Conservation (phyloP, 30 jellyfish, hydroid and myxozoan genomes). For the Aurelia aurita complex sp. Pacific region DNA sequence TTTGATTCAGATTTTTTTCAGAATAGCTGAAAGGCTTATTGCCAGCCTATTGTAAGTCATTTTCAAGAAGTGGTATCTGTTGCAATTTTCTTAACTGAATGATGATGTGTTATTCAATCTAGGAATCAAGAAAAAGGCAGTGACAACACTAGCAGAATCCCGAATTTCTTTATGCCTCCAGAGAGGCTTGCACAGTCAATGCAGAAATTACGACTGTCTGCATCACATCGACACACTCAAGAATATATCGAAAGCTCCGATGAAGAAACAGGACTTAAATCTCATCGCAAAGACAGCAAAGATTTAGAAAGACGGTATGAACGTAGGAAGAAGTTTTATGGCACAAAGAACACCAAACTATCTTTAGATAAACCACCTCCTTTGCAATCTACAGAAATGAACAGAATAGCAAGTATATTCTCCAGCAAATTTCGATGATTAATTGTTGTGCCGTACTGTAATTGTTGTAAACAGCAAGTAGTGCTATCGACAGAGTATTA, state of each 20-base stretch:
- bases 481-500: too few species aligned
- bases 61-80: too few species aligned
- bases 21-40: too few species aligned
- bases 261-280: background rate
- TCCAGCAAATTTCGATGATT: slow-evolving; percentile 15
- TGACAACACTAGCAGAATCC: slow-evolving; percentile 17
- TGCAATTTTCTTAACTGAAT: background rate
- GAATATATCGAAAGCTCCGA: background rate
- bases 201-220: slow-evolving; percentile 71
- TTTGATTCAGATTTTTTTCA: too few species aligned
- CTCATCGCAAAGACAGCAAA: background rate
- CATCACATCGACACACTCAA: slow-evolving; percentile 30
- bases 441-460: background rate
- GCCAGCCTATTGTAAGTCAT: too few species aligned
- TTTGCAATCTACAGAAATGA: slow-evolving; percentile 64
- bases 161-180: slow-evolving; percentile 91
- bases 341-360: slow-evolving; percentile 23
- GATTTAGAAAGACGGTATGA: slow-evolving; percentile 14
- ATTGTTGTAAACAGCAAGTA: too few species aligned
- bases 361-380: slow-evolving; percentile 71
- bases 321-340: slow-evolving; percentile 9
- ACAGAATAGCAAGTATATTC: slow-evolving; percentile 84
- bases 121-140: background rate
- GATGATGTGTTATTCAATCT: background rate
- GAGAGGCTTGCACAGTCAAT: slow-evolving; percentile 83